Evolutionary conservation across 2,113 vertebrate species (phyloP).

Genomic region (Phoxinus phoxinus): DNA sequence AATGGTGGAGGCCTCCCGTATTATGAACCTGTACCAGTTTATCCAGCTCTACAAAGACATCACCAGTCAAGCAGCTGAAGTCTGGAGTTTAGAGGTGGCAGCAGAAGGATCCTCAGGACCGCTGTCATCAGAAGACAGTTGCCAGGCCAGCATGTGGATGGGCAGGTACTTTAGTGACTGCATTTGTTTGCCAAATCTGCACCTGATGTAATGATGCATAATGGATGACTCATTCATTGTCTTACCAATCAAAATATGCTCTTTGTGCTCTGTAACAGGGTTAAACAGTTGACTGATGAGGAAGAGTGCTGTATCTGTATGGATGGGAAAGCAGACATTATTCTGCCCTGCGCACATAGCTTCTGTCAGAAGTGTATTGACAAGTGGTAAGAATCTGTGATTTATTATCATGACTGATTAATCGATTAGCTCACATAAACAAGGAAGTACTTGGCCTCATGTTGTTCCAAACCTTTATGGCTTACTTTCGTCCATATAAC

Average conservation of each 20-base stretch:
- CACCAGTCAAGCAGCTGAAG: constrained; percentile 89
- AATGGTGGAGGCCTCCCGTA: constrained; percentile 89
- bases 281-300: constrained; percentile 94
- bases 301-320: constrained; percentile 99
- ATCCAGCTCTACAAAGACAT: constrained; percentile 95
- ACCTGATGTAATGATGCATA: neutral
- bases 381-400: constrained; percentile 83
- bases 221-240: neutral
- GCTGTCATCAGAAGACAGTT: constrained; percentile 81
- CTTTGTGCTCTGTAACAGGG: constrained; percentile 73
- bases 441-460: neutral
- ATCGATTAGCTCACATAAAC: neutral
- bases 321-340: constrained; percentile 94
- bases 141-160: constrained; percentile 98
- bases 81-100: constrained; percentile 76
- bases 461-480: neutral
- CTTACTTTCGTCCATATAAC: neutral
- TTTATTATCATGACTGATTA: neutral
- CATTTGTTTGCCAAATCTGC: neutral
- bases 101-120: constrained; percentile 77
- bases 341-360: constrained; percentile 94
- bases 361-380: constrained; percentile 99
- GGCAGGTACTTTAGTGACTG: constrained; percentile 80
- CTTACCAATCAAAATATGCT: neutral
- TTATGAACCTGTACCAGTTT: constrained; percentile 99